A percentile compares a stretch with the other conserved stretches of the same genome.
Conservation (phyloP, 2,888 invertebrate species). For the Epinotia brunnichana region DNA sequence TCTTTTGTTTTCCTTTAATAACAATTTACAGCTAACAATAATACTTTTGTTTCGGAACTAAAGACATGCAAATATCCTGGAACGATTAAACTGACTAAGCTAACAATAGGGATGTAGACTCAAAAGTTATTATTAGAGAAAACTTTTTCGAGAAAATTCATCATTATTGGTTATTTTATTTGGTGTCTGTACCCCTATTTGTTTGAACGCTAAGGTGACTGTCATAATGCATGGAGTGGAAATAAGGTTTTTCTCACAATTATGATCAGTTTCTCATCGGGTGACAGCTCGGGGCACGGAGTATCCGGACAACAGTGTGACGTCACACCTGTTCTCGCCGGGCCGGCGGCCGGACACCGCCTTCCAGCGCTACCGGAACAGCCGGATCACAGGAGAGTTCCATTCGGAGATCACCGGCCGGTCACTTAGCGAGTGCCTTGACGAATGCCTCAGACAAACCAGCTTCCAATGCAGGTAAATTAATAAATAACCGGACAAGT, state of each 20-base stretch:
- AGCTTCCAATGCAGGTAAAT: constrained; percentile 94
- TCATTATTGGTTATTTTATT: no score
- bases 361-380: constrained; percentile 93
- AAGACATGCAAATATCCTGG: constrained; percentile 6
- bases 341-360: constrained; percentile 94
- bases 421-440: constrained; percentile 94
- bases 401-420: constrained; percentile 95
- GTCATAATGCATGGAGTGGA: constrained; percentile 62
- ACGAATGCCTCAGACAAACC: constrained; percentile 94
- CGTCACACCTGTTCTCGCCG: constrained; percentile 92
- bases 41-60: constrained; percentile 9
- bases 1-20: constrained; percentile 50
- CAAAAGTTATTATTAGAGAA: no score
- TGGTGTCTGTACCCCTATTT: no score
- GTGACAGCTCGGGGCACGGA: constrained; percentile 92
- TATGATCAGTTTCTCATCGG: constrained; percentile 83
- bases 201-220: constrained; percentile 36
- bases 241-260: constrained; percentile 77
- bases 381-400: constrained; percentile 93
- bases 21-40: constrained; percentile 30
- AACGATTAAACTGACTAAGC: constrained; percentile 37
- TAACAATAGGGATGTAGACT: no score
- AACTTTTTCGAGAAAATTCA: no score
- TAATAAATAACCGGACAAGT: no score
- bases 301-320: constrained; percentile 93